Evolutionary conservation across 1,140 invertebrate genomes (phyloP).

Genomic region (Temnothorax curvispinosus): DNA sequence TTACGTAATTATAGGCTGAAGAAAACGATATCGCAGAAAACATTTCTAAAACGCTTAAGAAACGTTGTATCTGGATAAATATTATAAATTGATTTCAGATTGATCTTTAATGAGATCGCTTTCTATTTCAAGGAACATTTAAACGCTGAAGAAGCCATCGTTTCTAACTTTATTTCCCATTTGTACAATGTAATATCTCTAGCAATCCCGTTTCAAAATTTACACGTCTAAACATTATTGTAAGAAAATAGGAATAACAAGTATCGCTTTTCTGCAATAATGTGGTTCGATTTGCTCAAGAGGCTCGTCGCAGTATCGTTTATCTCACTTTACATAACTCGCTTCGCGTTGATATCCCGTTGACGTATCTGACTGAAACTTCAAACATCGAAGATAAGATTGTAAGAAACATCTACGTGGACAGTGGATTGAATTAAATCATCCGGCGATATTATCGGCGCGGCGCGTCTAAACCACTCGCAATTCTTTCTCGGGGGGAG

Average conservation of each 20-base stretch:
- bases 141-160: background rate
- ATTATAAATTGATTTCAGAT: conserved; percentile 16
- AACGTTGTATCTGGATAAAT: background rate
- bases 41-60: background rate
- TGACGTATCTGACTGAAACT: background rate
- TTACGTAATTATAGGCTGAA: background rate
- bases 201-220: background rate
- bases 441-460: conserved; percentile 52
- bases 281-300: background rate
- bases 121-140: background rate
- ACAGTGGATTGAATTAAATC: conserved; percentile 40
- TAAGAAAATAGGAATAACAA: background rate
- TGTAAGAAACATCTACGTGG: background rate
- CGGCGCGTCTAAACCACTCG: conserved; percentile 18
- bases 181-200: background rate
- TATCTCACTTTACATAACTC: conserved; percentile 5
- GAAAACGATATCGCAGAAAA: background rate
- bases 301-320: background rate
- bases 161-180: background rate
- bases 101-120: background rate
- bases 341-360: background rate
- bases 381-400: conserved; percentile 23
- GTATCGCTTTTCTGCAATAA: background rate
- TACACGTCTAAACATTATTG: no score
- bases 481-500: background rate